These are phyloP conservation scores for Halcyon chelicuti DNA, from an alignment of 2,797 vertebrate species.

Conservation along the genomic window DNA sequence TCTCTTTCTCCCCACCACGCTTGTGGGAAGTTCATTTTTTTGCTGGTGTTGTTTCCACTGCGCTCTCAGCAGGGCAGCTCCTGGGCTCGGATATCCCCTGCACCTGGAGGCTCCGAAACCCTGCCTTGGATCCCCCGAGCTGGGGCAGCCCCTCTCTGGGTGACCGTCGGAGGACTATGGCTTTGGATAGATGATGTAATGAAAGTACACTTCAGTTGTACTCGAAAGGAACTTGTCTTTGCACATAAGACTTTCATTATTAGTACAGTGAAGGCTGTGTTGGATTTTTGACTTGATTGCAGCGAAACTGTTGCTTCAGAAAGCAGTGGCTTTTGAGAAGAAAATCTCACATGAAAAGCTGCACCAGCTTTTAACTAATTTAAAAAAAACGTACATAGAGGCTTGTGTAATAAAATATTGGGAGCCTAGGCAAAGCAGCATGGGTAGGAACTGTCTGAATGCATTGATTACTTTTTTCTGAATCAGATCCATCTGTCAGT, in stretches of 20 bases:
- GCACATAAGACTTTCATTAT: neutral
- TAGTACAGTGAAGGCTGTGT: neutral
- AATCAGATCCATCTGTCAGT: slow-evolving; percentile 54
- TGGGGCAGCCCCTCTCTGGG: neutral
- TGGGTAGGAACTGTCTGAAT: slow-evolving; percentile 4
- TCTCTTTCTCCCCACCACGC: neutral
- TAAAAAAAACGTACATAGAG: neutral
- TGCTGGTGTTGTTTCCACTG: neutral
- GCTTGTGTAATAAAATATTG: slow-evolving; percentile 27
- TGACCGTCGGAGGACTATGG: neutral
- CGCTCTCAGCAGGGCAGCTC: neutral
- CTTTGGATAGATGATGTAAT: neutral
- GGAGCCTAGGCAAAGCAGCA: neutral
- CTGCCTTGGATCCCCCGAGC: neutral
- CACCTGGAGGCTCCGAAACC: neutral
- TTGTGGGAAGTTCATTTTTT: neutral
- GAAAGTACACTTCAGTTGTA: neutral
- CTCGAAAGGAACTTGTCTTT: slow-evolving; percentile 3
- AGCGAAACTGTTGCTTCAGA: neutral
- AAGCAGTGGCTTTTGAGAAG: neutral
- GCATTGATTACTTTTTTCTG: slow-evolving; percentile 34
- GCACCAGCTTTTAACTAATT: neutral
- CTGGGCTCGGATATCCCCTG: neutral
- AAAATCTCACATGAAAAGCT: slow-evolving; percentile 20
- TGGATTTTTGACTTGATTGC: slow-evolving; percentile 1